These are phyloP conservation scores for Zeuzera pyrina DNA, from an alignment of 2,888 invertebrate species.

Conservation along the genomic window DNA sequence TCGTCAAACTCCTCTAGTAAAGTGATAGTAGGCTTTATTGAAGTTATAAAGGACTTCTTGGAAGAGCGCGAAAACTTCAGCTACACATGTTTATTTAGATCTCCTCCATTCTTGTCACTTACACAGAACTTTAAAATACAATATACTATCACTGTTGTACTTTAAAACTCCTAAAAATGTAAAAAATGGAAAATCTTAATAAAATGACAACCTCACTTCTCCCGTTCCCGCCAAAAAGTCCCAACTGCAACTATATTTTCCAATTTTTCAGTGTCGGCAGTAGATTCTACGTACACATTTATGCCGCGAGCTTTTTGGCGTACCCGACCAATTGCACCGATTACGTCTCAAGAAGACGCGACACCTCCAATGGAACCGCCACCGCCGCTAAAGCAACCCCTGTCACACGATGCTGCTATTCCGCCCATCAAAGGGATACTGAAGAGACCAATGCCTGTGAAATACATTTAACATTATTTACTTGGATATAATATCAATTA, in stretches of 20 bases:
- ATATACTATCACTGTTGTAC: too few relatives aligned
- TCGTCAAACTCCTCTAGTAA: too few relatives aligned
- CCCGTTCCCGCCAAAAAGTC: too few relatives aligned
- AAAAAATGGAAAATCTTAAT: too few relatives aligned
- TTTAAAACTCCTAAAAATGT: too few relatives aligned
- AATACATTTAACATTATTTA: conserved; percentile 37
- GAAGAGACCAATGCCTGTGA: conserved; percentile 65
- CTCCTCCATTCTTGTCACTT: too few relatives aligned
- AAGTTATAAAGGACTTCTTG: too few relatives aligned
- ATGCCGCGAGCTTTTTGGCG: conserved; percentile 46
- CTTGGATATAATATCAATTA: neutral
- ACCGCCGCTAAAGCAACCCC: conserved; percentile 29
- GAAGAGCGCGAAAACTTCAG: too few relatives aligned
- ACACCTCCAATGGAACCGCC: conserved; percentile 40
- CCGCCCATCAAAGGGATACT: conserved; percentile 53
- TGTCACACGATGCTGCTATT: conserved; percentile 15
- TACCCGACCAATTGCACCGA: conserved; percentile 18
- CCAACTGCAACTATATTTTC: conserved; percentile 4
- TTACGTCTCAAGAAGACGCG: conserved; percentile 24
- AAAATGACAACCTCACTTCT: too few relatives aligned
- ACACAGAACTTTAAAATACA: too few relatives aligned
- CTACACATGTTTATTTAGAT: too few relatives aligned
- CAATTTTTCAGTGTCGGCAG: conserved; percentile 36
- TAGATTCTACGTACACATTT: conserved; percentile 49
- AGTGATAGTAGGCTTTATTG: too few relatives aligned